Percentiles rank a stretch among this genome's conserved stretches.
These are phyloP conservation scores for Pristiophorus japonicus DNA, from an alignment of 2,113 vertebrate species.

Conservation along the genomic window DNA sequence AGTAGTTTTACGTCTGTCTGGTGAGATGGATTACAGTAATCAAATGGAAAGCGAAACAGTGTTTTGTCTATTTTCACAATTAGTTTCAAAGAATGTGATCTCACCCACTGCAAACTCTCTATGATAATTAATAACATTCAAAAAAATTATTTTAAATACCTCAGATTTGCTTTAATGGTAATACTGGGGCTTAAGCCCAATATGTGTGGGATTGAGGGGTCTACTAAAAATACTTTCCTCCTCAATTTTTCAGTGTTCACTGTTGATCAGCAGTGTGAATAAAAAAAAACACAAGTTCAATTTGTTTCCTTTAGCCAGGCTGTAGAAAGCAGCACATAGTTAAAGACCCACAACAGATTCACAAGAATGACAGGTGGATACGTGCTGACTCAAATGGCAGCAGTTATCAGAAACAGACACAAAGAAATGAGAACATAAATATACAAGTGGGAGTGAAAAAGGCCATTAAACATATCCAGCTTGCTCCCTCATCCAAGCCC, in stretches of 20 bases:
- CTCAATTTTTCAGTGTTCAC: neutral
- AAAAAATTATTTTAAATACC: neutral
- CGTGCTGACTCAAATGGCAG: neutral
- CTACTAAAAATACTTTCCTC: neutral
- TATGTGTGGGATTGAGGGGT: neutral
- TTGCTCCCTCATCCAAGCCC: neutral
- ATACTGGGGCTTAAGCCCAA: neutral
- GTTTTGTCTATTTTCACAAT: neutral
- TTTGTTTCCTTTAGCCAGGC: neutral
- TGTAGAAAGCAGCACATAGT: slow-evolving; percentile 1
- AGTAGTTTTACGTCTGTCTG: neutral
- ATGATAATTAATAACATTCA: neutral
- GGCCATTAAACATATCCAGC: neutral
- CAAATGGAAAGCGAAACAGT: neutral
- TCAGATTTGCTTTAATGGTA: neutral
- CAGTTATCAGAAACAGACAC: neutral
- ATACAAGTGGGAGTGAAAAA: neutral
- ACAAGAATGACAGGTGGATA: neutral
- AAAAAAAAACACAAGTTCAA: neutral
- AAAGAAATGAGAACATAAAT: neutral
- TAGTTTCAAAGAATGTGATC: neutral
- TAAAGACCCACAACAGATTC: neutral
- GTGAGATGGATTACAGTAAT: neutral
- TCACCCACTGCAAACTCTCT: neutral
- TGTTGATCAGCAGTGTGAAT: too few relatives aligned